Evolutionary conservation across 2,888 invertebrate species (phyloP).

Genomic region (Epistrophella euchroma): DNA sequence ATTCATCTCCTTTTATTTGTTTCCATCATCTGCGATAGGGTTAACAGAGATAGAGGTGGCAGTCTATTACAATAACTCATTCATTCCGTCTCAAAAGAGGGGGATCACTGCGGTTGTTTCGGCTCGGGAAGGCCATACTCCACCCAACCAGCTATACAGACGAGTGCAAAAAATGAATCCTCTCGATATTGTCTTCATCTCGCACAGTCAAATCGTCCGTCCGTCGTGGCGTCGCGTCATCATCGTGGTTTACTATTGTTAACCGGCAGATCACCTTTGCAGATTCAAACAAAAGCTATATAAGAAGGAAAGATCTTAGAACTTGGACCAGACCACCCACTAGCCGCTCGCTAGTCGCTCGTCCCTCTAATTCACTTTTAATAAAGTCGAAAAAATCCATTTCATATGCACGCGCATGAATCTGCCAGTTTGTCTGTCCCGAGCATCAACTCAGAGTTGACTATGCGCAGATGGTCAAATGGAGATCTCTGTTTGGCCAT

Average conservation of each 20-base stretch:
- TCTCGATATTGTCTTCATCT: constrained; percentile 43
- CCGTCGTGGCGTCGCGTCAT: constrained; percentile 4
- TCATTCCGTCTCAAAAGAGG: constrained; percentile 40
- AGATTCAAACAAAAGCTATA: constrained; percentile 62
- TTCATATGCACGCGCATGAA: constrained; percentile 72
- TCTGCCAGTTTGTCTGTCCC: constrained; percentile 64
- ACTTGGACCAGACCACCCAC: constrained; percentile 72
- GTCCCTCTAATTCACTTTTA: constrained; percentile 75
- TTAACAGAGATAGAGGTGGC: constrained; percentile 63
- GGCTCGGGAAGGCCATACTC: constrained; percentile 46
- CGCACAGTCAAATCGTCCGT: constrained; percentile 16
- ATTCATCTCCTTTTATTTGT: constrained; percentile 59
- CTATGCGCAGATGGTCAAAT: constrained; percentile 57
- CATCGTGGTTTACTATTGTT: constrained; percentile 58
- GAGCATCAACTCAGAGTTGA: constrained; percentile 21
- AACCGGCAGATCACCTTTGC: constrained; percentile 72
- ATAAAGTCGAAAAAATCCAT: constrained; percentile 64
- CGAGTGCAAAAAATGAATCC: constrained; percentile 52
- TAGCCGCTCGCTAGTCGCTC: constrained; percentile 41
- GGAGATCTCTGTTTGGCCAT: constrained; percentile 16
- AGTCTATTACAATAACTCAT: constrained; percentile 68
- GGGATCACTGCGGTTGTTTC: not conserved
- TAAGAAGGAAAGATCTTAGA: constrained; percentile 61
- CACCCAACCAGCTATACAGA: constrained; percentile 39
- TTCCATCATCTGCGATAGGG: constrained; percentile 62